A percentile compares a stretch with the other conserved stretches of the same genome.
Conservation (phyloP, 2,113 vertebrate genomes). For the Anolis carolinensis region DNA sequence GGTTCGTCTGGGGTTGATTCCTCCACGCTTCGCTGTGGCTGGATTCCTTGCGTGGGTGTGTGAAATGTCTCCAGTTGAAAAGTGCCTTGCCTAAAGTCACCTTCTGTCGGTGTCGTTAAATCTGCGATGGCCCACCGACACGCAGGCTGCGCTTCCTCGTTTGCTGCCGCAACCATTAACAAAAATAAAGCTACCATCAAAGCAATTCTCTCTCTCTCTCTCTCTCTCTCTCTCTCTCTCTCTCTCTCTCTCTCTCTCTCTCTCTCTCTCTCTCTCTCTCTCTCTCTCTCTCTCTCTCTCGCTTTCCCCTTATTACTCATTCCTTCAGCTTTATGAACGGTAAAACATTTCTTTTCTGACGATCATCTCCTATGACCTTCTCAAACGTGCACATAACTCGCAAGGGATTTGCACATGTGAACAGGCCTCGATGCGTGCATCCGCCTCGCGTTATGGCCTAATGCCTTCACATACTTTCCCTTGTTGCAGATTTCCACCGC, state of each 20-base stretch:
- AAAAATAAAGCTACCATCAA: neutral
- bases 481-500: neutral
- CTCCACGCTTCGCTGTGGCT: too few species aligned
- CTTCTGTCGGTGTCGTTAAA: neutral
- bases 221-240: too few species aligned
- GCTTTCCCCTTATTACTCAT: neutral
- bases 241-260: too few species aligned
- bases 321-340: neutral
- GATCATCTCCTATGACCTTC: neutral
- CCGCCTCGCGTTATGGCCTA: neutral
- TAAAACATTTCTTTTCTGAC: neutral
- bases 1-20: neutral
- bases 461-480: neutral
- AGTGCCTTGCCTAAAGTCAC: neutral
- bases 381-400: neutral
- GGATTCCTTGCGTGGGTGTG: neutral
- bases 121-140: neutral
- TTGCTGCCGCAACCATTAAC: neutral
- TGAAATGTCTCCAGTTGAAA: neutral
- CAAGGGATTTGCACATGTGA: neutral
- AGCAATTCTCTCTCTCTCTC: too few species aligned
- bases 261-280: too few species aligned
- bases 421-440: neutral
- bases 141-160: neutral
- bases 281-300: too few species aligned